Conservation (phyloP, 1,140 invertebrate species). For the Drosophila lacertosa region DNA sequence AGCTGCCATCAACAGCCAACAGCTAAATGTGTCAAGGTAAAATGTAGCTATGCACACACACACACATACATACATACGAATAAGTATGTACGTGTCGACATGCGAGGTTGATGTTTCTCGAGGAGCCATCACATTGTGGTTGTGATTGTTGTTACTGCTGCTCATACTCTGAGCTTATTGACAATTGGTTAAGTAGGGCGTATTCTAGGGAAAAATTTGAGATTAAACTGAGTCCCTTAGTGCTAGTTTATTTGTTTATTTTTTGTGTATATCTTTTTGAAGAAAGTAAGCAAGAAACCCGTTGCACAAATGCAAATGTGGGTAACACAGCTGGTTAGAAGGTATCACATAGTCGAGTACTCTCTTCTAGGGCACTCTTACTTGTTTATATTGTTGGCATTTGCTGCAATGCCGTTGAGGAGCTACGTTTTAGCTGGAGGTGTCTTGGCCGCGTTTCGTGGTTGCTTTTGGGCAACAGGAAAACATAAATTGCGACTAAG, state of each 20-base stretch:
- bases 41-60: constrained; percentile 45
- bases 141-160: background rate
- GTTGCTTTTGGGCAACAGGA: constrained; percentile 68
- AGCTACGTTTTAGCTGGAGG: constrained; percentile 37
- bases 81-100: constrained; percentile 29
- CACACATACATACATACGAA: background rate
- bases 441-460: constrained; percentile 33
- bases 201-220: too few species aligned
- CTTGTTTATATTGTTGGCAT: constrained; percentile 5
- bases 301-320: too few species aligned
- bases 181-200: too few species aligned
- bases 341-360: background rate
- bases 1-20: constrained; percentile 59
- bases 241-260: too few species aligned
- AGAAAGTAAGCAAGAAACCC: too few species aligned
- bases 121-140: constrained; percentile 30
- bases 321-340: background rate
- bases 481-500: constrained; percentile 77
- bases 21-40: constrained; percentile 75
- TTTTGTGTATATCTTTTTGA: too few species aligned
- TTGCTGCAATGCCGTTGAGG: constrained; percentile 1
- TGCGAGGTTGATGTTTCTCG: constrained; percentile 51
- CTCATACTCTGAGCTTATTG: background rate
- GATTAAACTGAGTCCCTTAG: too few species aligned
- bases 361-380: background rate